phyloP scores from a whole-genome alignment of 2,113 vertebrate genomes.

The Azemiops feae region DNA sequence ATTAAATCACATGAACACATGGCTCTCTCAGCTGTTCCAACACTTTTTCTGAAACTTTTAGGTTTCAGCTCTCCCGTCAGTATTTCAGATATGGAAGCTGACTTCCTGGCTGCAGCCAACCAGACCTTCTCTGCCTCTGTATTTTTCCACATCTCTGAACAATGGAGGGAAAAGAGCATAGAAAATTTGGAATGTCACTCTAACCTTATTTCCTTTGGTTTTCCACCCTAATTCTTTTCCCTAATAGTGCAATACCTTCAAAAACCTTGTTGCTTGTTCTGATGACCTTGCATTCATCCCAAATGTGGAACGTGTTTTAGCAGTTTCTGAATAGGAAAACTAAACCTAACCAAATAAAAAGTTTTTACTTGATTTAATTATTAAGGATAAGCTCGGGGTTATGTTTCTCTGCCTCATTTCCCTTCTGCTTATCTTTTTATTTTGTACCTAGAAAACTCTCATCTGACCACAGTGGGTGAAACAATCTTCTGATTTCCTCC shows the following conservation, averaged over 20 bases:
- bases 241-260: neutral
- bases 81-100: neutral
- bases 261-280: neutral
- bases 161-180: neutral
- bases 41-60: neutral
- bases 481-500: neutral
- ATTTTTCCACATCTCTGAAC: neutral
- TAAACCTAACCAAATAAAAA: neutral
- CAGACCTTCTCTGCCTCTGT: neutral
- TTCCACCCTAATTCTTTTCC: neutral
- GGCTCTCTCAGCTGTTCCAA: neutral
- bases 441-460: neutral
- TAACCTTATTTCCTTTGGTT: neutral
- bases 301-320: neutral
- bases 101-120: neutral
- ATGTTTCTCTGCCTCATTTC: neutral
- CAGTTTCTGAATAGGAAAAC: neutral
- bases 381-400: neutral
- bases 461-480: neutral
- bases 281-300: neutral
- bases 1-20: neutral
- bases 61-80: neutral
- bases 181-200: neutral
- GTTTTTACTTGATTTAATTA: neutral
- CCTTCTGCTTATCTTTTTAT: neutral